These are phyloP conservation scores for Podargus strigoides DNA, from an alignment of 2,797 vertebrate genomes.

Conservation along the genomic window DNA sequence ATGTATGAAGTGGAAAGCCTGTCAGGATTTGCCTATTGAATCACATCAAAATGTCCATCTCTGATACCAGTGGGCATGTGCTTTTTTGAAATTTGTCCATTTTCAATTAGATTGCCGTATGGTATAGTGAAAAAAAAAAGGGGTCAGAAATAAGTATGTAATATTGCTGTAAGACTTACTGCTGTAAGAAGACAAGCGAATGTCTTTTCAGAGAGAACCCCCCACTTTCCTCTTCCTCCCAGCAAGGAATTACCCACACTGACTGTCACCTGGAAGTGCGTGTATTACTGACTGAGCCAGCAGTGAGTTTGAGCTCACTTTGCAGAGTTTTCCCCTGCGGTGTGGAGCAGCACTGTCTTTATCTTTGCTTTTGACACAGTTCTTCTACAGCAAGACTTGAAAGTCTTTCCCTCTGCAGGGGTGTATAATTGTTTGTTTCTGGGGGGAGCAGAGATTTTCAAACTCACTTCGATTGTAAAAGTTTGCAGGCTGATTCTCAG, in stretches of 20 bases:
- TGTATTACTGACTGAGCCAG: not conserved
- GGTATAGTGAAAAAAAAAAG: not conserved
- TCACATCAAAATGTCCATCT: not conserved
- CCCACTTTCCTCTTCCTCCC: not conserved
- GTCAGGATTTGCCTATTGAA: not conserved
- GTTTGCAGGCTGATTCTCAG: not conserved
- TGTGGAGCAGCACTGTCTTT: not conserved
- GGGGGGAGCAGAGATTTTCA: not conserved
- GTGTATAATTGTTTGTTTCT: conserved; percentile 24
- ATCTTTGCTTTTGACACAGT: conserved; percentile 40
- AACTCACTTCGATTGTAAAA: not conserved
- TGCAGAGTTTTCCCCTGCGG: not conserved
- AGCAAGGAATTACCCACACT: not conserved
- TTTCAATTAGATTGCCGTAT: not conserved
- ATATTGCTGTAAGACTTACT: too few relatives aligned
- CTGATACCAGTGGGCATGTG: not conserved
- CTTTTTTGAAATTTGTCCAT: not conserved
- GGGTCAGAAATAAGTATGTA: not conserved
- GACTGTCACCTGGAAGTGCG: not conserved
- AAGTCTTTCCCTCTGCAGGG: conserved; percentile 3
- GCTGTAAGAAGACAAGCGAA: too few relatives aligned
- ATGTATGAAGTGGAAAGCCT: not conserved
- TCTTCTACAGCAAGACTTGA: conserved; percentile 3
- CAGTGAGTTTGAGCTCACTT: conserved; percentile 2
- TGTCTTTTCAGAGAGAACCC: not conserved